Evolutionary conservation across 1,140 invertebrate genomes (phyloP).

Genomic region (Trigoniulus corallinus): DNA sequence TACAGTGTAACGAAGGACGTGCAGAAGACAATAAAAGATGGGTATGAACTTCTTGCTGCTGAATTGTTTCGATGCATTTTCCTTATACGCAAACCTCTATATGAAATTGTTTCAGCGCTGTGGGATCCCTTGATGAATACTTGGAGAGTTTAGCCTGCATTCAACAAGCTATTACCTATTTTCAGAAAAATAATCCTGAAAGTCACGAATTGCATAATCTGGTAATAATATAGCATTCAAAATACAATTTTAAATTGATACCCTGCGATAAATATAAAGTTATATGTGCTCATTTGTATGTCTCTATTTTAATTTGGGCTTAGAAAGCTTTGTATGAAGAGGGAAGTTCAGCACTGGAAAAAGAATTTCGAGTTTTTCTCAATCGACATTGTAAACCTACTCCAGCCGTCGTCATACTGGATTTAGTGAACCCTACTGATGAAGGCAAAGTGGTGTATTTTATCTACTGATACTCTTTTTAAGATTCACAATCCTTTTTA

Average conservation of each 20-base stretch:
- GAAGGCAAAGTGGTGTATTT: constrained; percentile 41
- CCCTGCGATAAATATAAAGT: not conserved
- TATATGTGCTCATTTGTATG: constrained; percentile 28
- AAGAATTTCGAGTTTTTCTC: constrained; percentile 72
- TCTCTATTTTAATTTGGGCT: constrained; percentile 51
- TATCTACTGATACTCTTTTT: too few species aligned
- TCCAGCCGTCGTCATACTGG: constrained; percentile 62
- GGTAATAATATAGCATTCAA: too few species aligned
- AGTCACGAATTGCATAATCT: constrained; percentile 88
- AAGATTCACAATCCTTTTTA: too few species aligned
- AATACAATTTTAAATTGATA: too few species aligned
- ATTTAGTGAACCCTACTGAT: constrained; percentile 57
- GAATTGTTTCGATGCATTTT: not conserved
- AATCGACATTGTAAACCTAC: constrained; percentile 70
- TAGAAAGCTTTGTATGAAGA: constrained; percentile 52
- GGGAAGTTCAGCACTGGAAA: constrained; percentile 55
- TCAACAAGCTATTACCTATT: constrained; percentile 73
- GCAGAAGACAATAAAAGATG: constrained; percentile 56
- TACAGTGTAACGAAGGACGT: constrained; percentile 77
- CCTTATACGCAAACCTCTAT: not conserved
- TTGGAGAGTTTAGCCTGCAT: constrained; percentile 68
- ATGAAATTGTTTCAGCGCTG: constrained; percentile 24
- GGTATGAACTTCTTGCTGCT: constrained; percentile 21
- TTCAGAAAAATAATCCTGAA: constrained; percentile 80
- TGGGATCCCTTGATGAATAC: constrained; percentile 46